Conservation (phyloP, 2,797 vertebrate species). For the Threskiornis aethiopicus region DNA sequence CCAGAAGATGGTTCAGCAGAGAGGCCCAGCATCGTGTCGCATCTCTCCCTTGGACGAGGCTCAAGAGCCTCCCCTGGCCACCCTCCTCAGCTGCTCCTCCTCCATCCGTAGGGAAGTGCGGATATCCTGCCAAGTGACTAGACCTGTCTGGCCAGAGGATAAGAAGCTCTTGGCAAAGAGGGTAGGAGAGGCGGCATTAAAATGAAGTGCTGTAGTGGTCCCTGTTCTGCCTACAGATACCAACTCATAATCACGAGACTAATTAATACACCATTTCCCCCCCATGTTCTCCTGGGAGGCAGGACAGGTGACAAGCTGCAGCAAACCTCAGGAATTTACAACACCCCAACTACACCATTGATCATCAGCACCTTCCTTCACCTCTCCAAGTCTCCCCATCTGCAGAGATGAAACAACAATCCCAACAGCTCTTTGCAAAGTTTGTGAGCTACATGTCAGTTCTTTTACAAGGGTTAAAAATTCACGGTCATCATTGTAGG, state of each 20-base stretch:
- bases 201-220: background rate
- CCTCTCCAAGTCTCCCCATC: background rate
- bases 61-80: background rate
- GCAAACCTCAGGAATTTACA: background rate
- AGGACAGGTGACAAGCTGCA: background rate
- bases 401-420: background rate
- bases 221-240: background rate
- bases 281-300: background rate
- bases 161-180: background rate
- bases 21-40: rapidly evolving
- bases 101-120: rapidly evolving
- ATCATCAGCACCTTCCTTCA: background rate
- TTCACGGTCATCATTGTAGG: background rate
- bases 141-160: background rate
- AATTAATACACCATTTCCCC: background rate
- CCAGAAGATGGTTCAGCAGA: background rate
- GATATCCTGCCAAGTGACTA: background rate
- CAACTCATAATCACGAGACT: background rate
- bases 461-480: background rate
- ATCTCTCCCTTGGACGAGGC: background rate
- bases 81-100: background rate
- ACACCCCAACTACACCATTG: background rate
- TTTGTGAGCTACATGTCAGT: background rate
- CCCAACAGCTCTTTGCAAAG: background rate
- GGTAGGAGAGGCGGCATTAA: background rate